Evolutionary conservation across 1,140 invertebrate genomes (phyloP), one percentile per base, ranked within the genome.

Genomic region (Oreohelix idahoensis): DNA sequence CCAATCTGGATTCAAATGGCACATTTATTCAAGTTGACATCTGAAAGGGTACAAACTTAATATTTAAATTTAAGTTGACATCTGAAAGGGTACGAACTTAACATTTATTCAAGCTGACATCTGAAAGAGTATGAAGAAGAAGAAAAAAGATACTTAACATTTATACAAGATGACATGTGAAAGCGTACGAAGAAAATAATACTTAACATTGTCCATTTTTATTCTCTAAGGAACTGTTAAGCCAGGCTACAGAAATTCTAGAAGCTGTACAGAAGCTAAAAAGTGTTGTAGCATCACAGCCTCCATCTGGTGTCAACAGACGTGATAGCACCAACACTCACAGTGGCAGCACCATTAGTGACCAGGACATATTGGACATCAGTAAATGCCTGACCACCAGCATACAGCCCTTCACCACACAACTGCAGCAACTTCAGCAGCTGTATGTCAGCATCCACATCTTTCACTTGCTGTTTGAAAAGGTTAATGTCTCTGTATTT

Each of bases 381-480:
- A 78, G 42, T 20, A 75, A 53, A 26, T 70, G 53, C 23, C 32
- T 78, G 42, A 83, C 75, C 82, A 71, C 63, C 2, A 83, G 82
- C 29, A 78, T 78, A 32, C 74, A 83, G 66, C 76, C 75, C 15
- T 78, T 83, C 26, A n/a, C 75, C 38, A 26, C 29, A 36, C 76
- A 78, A 8, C 32, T 77, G 38, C 82, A 71, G 66, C 75, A 83
- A 23, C 38, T 77, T 45, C 75, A 78, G 39, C 58, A 78, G 82
- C 26, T 83, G 11, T 78, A 78, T 73, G 75, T 83, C 66, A 71
- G 36, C 39, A 71, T 77, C n/a, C 82, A 78, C 63, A 83, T 83
- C 66, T 78, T 71, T 66, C 75, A 84, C 49, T 71, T 86, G 11
- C 79, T 87, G n/a, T 83, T 86, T 74, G 77, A 83, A 32, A 87